Evolutionary conservation across 2,888 invertebrate genomes (phyloP).

Genomic region (Cheilosia vernalis): DNA sequence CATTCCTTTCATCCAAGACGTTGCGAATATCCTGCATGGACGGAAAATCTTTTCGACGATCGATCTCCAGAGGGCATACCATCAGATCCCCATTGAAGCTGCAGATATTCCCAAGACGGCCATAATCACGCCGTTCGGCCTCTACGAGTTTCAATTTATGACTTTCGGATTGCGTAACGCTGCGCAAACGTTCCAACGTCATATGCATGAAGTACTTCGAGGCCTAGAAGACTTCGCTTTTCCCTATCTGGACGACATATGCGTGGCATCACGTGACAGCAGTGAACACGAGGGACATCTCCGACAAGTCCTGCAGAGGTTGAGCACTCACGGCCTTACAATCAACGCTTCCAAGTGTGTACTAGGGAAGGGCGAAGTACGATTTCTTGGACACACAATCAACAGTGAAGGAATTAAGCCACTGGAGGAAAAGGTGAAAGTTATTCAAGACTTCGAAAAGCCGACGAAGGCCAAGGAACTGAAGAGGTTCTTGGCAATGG

Average conservation of each 20-base stretch:
- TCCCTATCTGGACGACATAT: slow-evolving; percentile 66
- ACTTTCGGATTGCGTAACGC: slow-evolving; percentile 67
- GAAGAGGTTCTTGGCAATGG: slow-evolving; percentile 71
- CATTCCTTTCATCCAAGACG: slow-evolving; percentile 78
- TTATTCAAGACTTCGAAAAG: slow-evolving; percentile 52
- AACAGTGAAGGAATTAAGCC: slow-evolving; percentile 59
- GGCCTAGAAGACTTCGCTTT: slow-evolving; percentile 54
- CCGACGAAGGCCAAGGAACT: slow-evolving; percentile 61
- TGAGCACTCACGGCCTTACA: slow-evolving; percentile 14
- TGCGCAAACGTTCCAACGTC: slow-evolving; percentile 64
- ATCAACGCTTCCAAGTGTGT: slow-evolving; percentile 47
- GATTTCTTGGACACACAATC: slow-evolving; percentile 59
- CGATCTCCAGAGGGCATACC: slow-evolving; percentile 62
- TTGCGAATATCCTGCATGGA: slow-evolving; percentile 42
- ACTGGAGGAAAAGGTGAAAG: slow-evolving; percentile 57
- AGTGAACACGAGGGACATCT: slow-evolving; percentile 44
- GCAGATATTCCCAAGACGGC: slow-evolving; percentile 79
- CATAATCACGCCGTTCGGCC: slow-evolving; percentile 78
- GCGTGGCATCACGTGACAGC: slow-evolving; percentile 28
- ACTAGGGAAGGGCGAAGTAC: slow-evolving; percentile 28
- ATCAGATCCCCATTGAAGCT: slow-evolving; percentile 75
- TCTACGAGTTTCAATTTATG: slow-evolving; percentile 63
- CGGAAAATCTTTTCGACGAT: slow-evolving; percentile 19
- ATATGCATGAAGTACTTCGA: slow-evolving; percentile 56
- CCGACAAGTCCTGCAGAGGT: slow-evolving; percentile 3